A percentile compares a stretch with the other conserved stretches of the same genome.
Evolutionary conservation across 2,888 invertebrate genomes (phyloP).

Genomic region (Catonia carolina): DNA sequence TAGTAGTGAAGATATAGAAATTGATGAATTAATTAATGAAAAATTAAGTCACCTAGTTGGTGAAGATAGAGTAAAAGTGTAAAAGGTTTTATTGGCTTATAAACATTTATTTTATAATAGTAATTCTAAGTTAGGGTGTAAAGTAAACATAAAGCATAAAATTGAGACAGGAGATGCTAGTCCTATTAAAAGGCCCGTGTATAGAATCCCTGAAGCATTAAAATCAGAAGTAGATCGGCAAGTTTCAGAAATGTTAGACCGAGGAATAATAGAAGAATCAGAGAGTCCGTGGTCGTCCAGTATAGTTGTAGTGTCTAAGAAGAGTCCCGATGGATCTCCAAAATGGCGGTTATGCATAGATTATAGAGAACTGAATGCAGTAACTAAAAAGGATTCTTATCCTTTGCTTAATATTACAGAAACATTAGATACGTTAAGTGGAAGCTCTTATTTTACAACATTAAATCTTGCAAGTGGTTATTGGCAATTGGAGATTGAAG

Average conservation of each 20-base stretch:
- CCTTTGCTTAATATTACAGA: constrained; percentile 38
- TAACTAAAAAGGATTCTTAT: constrained; percentile 36
- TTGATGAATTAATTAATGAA: too few species aligned
- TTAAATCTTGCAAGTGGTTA: constrained; percentile 36
- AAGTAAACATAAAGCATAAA: constrained; percentile 1
- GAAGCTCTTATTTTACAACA: constrained; percentile 33
- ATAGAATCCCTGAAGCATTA: constrained; percentile 8
- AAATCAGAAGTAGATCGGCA: constrained; percentile 23
- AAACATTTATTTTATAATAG: too few species aligned
- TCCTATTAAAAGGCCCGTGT: neutral
- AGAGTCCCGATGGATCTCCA: constrained; percentile 31
- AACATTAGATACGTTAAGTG: constrained; percentile 34
- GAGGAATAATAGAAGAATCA: constrained; percentile 34
- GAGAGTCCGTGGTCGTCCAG: constrained; percentile 39
- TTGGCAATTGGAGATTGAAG: constrained; percentile 33
- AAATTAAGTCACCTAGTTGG: too few species aligned
- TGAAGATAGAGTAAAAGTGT: too few species aligned
- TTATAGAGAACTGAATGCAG: constrained; percentile 35
- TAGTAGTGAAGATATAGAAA: too few species aligned
- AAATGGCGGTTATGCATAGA: constrained; percentile 35
- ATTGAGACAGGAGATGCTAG: too few species aligned
- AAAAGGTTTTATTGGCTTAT: too few species aligned
- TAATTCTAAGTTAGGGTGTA: neutral
- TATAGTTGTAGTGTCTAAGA: constrained; percentile 41
- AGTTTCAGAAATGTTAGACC: constrained; percentile 32